Percentiles rank a stretch among this genome's conserved stretches.
These are phyloP conservation scores for Drosophila malerkotliana DNA, from an alignment of 1,140 invertebrate genomes.

Conservation along the genomic window DNA sequence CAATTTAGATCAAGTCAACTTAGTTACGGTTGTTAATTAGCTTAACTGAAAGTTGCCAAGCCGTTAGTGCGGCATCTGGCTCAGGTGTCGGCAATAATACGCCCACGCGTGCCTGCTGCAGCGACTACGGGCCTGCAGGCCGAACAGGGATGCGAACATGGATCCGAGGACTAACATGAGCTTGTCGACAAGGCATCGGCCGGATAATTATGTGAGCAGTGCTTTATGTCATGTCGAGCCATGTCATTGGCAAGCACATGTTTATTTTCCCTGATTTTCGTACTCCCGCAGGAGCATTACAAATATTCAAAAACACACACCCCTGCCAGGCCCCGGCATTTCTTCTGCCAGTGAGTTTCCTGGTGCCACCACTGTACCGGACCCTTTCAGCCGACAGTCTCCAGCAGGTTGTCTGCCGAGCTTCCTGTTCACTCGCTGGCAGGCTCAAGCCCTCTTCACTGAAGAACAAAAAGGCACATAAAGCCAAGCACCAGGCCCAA, in stretches of 20 bases:
- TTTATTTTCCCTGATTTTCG: background rate
- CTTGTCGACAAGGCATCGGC: slow-evolving; percentile 42
- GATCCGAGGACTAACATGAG: slow-evolving; percentile 37
- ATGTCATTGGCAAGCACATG: slow-evolving; percentile 51
- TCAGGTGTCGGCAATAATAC: slow-evolving; percentile 12
- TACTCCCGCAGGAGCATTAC: too few relatives aligned
- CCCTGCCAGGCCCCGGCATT: background rate
- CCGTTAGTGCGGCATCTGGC: slow-evolving; percentile 17
- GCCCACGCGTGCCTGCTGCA: slow-evolving; percentile 1
- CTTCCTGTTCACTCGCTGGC: slow-evolving; percentile 34
- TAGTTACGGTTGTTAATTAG: slow-evolving; percentile 49
- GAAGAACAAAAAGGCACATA: slow-evolving; percentile 47
- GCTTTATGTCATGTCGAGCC: slow-evolving; percentile 16
- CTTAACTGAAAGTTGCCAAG: slow-evolving; percentile 33
- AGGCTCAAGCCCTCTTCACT: slow-evolving; percentile 75
- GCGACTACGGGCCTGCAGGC: slow-evolving; percentile 40
- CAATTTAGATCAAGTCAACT: slow-evolving; percentile 45
- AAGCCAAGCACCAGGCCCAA: slow-evolving; percentile 35
- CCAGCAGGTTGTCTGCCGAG: slow-evolving; percentile 18
- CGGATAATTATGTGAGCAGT: slow-evolving; percentile 69
- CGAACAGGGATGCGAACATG: slow-evolving; percentile 16
- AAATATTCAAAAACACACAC: too few relatives aligned
- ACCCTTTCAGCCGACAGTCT: slow-evolving; percentile 14
- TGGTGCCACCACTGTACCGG: background rate
- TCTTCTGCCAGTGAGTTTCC: background rate